These are phyloP conservation scores for Microchirus variegatus DNA, from an alignment of 2,797 vertebrate genomes.

Conservation along the genomic window DNA sequence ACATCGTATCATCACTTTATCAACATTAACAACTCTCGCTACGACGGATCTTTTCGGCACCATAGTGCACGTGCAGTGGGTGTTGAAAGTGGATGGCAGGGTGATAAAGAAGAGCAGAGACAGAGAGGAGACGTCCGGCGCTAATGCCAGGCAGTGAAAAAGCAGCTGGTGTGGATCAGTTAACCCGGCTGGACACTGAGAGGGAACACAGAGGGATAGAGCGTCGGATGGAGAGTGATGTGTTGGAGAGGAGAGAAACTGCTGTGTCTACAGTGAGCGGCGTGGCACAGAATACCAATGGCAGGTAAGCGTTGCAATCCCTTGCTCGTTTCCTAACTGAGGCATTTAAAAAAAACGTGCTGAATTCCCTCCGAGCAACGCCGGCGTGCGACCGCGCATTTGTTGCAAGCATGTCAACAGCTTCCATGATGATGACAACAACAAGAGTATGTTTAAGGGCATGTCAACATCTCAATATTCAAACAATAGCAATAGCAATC, in stretches of 20 bases:
- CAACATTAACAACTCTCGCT: no score
- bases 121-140: conserved; percentile 31
- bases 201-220: conserved; percentile 13
- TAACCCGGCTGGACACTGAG: conserved; percentile 47
- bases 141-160: conserved; percentile 39
- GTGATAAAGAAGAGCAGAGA: conserved; percentile 30
- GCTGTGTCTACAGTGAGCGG: not conserved
- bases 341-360: no score
- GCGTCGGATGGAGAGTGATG: conserved; percentile 11
- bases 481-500: no score
- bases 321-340: not conserved
- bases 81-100: conserved; percentile 16
- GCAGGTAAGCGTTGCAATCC: not conserved
- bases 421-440: no score
- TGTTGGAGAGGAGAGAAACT: conserved; percentile 31
- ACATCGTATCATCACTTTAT: no score
- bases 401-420: no score
- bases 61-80: not conserved
- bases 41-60: conserved; percentile 11
- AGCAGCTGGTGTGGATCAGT: conserved; percentile 59
- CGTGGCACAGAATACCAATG: not conserved
- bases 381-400: no score
- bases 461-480: no score
- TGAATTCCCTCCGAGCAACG: no score
- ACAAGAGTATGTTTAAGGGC: no score